These are phyloP conservation scores for Chiloscyllium punctatum DNA, from an alignment of 2,797 vertebrate species.

Conservation along the genomic window DNA sequence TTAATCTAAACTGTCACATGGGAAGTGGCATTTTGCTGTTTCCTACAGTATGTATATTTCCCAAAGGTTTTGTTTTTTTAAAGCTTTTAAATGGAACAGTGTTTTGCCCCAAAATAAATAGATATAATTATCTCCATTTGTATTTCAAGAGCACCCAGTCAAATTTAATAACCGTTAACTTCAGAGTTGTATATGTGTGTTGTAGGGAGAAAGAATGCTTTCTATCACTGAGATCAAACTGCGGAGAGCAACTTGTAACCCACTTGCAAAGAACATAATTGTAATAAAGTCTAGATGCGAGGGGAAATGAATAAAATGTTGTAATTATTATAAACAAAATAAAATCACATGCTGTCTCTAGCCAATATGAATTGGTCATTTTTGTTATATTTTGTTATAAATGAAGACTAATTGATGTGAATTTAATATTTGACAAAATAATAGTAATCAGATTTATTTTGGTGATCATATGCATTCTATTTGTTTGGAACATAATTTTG, in stretches of 20 bases:
- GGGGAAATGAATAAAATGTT: background rate
- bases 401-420: background rate
- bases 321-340: background rate
- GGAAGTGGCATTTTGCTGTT: constrained; percentile 9
- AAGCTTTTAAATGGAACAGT: constrained; percentile 4
- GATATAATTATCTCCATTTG: constrained; percentile 4
- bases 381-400: background rate
- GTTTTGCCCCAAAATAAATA: background rate
- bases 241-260: background rate
- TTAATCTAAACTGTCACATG: constrained; percentile 3
- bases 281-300: background rate
- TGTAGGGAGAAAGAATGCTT: background rate
- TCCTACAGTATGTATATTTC: background rate
- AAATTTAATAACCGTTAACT: background rate
- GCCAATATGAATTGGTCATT: background rate
- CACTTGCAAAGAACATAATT: background rate
- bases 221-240: background rate
- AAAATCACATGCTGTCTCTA: background rate
- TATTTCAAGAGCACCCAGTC: background rate
- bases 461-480: background rate
- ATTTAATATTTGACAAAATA: background rate
- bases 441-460: background rate
- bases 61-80: background rate
- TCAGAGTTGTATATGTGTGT: background rate
- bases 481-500: background rate